These are phyloP conservation scores for Drosophila histrio DNA, from an alignment of 2,888 invertebrate species.

Conservation along the genomic window DNA sequence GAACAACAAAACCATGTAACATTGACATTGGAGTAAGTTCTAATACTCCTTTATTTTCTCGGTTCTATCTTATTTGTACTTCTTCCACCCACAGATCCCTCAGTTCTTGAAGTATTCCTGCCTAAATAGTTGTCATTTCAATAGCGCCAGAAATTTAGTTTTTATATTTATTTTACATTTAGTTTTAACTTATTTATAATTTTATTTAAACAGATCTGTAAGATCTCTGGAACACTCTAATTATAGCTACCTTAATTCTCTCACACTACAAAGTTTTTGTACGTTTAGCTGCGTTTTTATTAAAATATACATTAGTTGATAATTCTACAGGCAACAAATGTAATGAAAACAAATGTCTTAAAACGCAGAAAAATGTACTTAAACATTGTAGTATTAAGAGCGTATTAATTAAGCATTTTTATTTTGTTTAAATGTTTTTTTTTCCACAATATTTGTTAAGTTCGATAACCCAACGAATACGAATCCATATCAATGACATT, in stretches of 20 bases:
- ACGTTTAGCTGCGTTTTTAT: neutral
- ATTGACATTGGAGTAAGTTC: conserved; percentile 19
- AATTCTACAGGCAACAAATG: too few relatives aligned
- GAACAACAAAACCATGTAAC: conserved; percentile 31
- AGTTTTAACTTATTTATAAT: conserved; percentile 49
- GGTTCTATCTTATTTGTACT: neutral
- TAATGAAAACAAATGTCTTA: too few relatives aligned
- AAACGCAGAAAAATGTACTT: neutral
- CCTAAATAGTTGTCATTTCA: conserved; percentile 14
- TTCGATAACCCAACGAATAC: conserved; percentile 80
- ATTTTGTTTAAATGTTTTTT: conserved; percentile 6
- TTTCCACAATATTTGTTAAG: conserved; percentile 45
- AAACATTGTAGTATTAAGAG: neutral
- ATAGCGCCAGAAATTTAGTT: conserved; percentile 7
- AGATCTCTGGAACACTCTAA: conserved; percentile 63
- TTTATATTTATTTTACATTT: conserved; percentile 13
- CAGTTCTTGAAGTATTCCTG: neutral
- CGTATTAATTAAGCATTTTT: neutral
- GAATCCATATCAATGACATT: conserved; percentile 82
- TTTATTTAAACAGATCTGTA: conserved; percentile 62
- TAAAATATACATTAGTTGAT: neutral
- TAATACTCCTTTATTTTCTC: neutral
- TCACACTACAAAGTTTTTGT: neutral
- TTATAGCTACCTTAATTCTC: conserved; percentile 23
- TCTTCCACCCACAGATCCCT: conserved; percentile 16